Evolutionary conservation across 2,113 vertebrate genomes (phyloP).

Genomic region (Motacilla tschutschensis): DNA sequence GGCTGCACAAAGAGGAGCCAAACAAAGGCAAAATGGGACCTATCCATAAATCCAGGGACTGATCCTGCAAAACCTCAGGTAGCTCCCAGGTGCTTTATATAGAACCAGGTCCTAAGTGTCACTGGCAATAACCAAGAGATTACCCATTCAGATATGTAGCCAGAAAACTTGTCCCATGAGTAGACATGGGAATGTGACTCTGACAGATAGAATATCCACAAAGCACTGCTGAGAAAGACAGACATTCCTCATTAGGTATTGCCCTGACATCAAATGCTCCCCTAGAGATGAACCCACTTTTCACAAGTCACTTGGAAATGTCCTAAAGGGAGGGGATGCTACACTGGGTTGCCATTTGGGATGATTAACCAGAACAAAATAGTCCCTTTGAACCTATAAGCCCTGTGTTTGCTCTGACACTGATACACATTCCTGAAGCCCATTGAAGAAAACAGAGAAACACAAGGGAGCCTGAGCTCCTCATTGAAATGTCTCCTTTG

Average conservation of each 20-base stretch:
- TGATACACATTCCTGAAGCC: background rate
- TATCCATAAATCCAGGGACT: background rate
- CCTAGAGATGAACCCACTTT: background rate
- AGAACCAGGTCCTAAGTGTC: background rate
- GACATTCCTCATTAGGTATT: background rate
- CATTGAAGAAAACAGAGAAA: background rate
- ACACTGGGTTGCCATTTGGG: background rate
- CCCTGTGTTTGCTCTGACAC: background rate
- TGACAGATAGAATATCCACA: background rate
- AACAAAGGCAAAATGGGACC: background rate
- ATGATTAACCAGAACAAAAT: background rate
- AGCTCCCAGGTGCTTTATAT: background rate
- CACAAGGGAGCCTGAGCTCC: background rate
- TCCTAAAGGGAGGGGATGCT: background rate
- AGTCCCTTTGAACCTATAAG: background rate
- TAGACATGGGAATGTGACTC: background rate
- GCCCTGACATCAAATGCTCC: background rate
- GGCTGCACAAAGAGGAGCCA: background rate
- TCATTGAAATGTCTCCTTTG: background rate
- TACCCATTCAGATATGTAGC: background rate
- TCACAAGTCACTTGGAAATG: background rate
- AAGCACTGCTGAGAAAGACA: background rate
- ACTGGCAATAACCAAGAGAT: background rate
- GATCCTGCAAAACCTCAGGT: background rate
- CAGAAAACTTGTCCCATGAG: background rate